phyloP scores from a whole-genome alignment of 2,113 vertebrate species.

The Smithornis capensis region DNA sequence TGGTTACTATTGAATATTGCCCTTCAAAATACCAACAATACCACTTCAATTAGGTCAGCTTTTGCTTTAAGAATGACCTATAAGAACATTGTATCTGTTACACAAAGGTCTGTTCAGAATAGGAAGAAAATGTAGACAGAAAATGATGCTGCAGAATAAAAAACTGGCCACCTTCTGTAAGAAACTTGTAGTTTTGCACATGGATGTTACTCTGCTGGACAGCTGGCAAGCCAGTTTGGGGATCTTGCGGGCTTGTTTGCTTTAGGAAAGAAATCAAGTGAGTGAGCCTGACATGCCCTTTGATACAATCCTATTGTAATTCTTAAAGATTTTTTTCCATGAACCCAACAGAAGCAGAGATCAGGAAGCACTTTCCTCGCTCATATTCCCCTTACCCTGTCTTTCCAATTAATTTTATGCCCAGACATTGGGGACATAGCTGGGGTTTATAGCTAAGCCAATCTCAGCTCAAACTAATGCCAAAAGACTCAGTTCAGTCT shows the following conservation, averaged over 20 bases:
- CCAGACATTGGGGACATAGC: not conserved
- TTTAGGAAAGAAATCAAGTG: not conserved
- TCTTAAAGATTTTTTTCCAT: not conserved
- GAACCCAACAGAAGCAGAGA: not conserved
- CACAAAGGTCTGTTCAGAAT: not conserved
- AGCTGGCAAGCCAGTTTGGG: not conserved
- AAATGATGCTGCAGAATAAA: not conserved
- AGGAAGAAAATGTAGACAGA: not conserved
- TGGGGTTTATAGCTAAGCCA: not conserved
- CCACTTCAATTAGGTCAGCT: not conserved
- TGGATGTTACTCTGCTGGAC: not conserved
- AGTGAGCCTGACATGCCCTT: not conserved
- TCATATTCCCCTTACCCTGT: not conserved
- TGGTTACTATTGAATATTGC: not conserved
- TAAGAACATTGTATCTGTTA: not conserved
- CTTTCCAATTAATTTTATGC: not conserved
- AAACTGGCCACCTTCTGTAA: not conserved
- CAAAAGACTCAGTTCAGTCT: not conserved
- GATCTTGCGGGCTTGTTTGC: not conserved
- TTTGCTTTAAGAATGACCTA: not conserved
- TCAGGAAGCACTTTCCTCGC: not conserved
- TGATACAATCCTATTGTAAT: not conserved
- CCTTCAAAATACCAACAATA: not conserved
- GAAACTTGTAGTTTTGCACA: not conserved
- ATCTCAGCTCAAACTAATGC: not conserved